These are phyloP conservation scores for Dinomys branickii DNA, from an alignment of 2,113 vertebrate species.

Conservation along the genomic window DNA sequence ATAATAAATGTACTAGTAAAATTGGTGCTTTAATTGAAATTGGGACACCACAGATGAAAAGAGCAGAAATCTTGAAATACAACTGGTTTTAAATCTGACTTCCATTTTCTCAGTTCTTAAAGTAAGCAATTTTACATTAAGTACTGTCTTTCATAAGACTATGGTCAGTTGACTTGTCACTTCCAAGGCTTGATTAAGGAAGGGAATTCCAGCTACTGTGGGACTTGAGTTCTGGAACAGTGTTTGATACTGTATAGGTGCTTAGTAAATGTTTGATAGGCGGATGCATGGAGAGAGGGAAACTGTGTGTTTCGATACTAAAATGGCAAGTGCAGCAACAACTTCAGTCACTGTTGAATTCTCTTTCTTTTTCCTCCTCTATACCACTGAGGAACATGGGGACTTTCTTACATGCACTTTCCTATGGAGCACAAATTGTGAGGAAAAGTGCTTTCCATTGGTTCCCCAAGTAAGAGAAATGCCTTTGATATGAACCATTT, in stretches of 20 bases:
- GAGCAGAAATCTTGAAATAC: background rate
- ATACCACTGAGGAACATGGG: background rate
- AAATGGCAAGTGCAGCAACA: background rate
- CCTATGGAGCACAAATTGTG: background rate
- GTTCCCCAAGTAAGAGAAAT: background rate
- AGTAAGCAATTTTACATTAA: constrained; percentile 26
- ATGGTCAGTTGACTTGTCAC: background rate
- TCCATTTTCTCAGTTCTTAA: background rate
- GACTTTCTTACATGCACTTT: background rate
- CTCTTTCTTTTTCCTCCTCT: background rate
- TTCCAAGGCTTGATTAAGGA: background rate
- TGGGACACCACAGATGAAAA: background rate
- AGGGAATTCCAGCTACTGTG: background rate
- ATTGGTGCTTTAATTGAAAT: background rate
- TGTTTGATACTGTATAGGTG: background rate
- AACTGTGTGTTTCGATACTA: background rate
- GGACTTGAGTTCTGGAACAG: background rate
- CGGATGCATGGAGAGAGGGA: background rate
- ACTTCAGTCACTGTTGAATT: background rate
- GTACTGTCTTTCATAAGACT: background rate
- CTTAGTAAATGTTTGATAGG: background rate
- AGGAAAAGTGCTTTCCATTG: background rate
- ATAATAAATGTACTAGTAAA: background rate
- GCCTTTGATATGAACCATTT: background rate
- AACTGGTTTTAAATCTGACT: background rate